Percentiles rank a stretch among this genome's conserved stretches.
These are phyloP conservation scores for Macrosiphum euphorbiae DNA, from an alignment of 2,888 invertebrate species.

Conservation along the genomic window DNA sequence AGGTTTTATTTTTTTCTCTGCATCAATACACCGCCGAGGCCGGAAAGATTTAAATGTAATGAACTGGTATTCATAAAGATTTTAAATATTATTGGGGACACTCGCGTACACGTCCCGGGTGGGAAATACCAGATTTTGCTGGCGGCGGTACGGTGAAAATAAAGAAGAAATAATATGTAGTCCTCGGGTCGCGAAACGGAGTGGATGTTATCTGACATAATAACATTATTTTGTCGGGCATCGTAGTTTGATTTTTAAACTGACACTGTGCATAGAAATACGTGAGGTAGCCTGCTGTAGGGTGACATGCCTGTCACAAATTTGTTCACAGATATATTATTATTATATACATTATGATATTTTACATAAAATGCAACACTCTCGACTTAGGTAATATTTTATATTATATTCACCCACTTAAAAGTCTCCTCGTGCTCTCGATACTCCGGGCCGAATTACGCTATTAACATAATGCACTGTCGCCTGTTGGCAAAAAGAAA, in stretches of 20 bases:
- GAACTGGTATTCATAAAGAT: slow-evolving; percentile 36
- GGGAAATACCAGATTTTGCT: not conserved
- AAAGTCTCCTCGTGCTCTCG: not conserved
- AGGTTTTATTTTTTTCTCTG: not conserved
- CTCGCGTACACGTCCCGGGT: not conserved
- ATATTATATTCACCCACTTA: not conserved
- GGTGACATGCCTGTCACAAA: not conserved
- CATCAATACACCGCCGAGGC: no score
- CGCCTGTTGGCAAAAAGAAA: not conserved
- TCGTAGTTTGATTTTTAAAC: not conserved
- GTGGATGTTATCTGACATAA: slow-evolving; percentile 28
- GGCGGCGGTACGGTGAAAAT: not conserved
- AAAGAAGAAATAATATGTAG: not conserved
- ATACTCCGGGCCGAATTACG: not conserved
- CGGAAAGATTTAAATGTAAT: slow-evolving; percentile 36
- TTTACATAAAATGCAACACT: not conserved
- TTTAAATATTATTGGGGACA: not conserved
- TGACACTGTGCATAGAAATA: not conserved
- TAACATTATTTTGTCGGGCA: not conserved
- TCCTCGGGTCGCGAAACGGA: not conserved
- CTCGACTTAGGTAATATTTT: not conserved
- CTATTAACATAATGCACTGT: not conserved
- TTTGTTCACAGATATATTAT: not conserved
- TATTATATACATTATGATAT: slow-evolving; percentile 19
- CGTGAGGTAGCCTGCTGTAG: not conserved